These are phyloP conservation scores for Hormiphora californensis DNA, from an alignment of 37 sponge, comb jelly and placozoan species.

Conservation along the genomic window DNA sequence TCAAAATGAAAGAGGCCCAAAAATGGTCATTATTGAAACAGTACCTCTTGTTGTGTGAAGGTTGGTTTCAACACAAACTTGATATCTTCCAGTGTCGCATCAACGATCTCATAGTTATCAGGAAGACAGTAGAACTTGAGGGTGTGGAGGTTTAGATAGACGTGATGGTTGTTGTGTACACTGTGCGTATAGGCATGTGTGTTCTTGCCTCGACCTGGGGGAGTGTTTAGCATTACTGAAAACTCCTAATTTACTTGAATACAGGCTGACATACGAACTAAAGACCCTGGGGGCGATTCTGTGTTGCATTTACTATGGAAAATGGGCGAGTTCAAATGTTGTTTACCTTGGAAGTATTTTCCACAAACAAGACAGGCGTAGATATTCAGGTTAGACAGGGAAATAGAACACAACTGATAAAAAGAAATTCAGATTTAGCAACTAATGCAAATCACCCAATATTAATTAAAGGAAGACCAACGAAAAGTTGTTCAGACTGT, in stretches of 20 bases:
- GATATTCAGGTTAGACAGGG: constrained; percentile 88
- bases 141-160: constrained; percentile 82
- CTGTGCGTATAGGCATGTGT: constrained; percentile 98
- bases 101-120: constrained; percentile 96
- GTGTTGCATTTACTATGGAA: too few species aligned
- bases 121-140: constrained; percentile 91
- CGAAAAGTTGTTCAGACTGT: too few species aligned
- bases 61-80: constrained; percentile 82
- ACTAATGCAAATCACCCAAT: too few species aligned
- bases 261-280: too few species aligned
- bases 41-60: constrained; percentile 62
- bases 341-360: constrained; percentile 99
- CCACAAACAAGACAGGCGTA: constrained; percentile 98
- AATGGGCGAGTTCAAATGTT: too few species aligned
- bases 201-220: constrained; percentile 79
- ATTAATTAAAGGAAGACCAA: too few species aligned
- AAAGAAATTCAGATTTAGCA: background rate
- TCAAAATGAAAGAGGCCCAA: too few species aligned
- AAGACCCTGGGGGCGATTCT: too few species aligned
- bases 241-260: too few species aligned
- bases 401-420: constrained; percentile 74
- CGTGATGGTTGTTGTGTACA: constrained; percentile 81
- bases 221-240: background rate
- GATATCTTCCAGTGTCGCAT: constrained; percentile 94
- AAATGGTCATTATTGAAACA: too few species aligned